phyloP scores from a whole-genome alignment of 1,140 invertebrate genomes.

The Sarcophaga peregrina region DNA sequence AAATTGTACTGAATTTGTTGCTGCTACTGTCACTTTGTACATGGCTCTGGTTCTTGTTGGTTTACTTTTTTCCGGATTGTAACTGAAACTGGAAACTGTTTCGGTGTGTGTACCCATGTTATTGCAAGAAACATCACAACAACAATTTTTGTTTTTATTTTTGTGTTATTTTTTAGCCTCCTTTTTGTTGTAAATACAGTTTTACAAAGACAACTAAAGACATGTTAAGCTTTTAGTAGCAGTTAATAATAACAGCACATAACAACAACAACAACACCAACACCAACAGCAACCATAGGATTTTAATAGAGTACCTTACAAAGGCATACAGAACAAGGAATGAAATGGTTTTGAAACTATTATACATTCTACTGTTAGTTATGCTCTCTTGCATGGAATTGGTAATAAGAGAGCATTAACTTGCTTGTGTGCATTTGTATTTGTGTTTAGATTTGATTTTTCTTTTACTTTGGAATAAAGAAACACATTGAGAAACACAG shows the following conservation, averaged over 20 bases:
- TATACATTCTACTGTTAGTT: neutral
- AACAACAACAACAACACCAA: too few species aligned
- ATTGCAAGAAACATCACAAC: too few species aligned
- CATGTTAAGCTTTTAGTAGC: too few species aligned
- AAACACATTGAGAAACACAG: neutral
- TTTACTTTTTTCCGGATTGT: neutral
- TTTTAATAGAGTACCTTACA: too few species aligned
- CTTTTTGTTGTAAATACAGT: neutral
- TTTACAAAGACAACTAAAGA: too few species aligned
- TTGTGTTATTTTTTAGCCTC: neutral
- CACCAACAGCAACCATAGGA: too few species aligned
- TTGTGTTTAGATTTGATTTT: neutral
- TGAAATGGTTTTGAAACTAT: neutral
- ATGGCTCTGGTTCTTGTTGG: neutral
- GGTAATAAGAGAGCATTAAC: neutral
- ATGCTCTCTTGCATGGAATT: neutral
- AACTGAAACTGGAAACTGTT: too few species aligned
- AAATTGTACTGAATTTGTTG: slow-evolving; percentile 14
- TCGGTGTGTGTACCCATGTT: too few species aligned
- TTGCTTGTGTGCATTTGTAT: neutral
- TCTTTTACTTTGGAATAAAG: neutral
- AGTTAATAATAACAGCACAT: too few species aligned
- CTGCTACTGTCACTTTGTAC: neutral
- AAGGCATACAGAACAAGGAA: too few species aligned
- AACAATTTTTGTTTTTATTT: too few species aligned